Conservation (phyloP, 2,113 vertebrate genomes). For the Archocentrus centrarchus region DNA sequence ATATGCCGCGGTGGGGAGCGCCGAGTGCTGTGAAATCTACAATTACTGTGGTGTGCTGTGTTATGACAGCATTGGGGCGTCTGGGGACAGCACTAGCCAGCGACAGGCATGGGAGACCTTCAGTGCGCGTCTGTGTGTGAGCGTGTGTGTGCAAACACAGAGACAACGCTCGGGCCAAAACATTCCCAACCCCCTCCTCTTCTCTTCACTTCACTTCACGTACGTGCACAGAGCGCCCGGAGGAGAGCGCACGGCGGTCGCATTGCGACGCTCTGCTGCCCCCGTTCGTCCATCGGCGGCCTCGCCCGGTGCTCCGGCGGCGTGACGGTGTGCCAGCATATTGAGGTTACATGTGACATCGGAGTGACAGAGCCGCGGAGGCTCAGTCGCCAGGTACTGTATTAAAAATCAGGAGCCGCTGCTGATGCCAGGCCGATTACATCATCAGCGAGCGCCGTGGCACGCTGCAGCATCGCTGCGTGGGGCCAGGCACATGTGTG, state of each 20-base stretch:
- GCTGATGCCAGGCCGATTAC: conserved; percentile 9
- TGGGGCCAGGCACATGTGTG: neutral
- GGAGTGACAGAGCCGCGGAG: conserved; percentile 21
- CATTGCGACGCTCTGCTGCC: conserved; percentile 61
- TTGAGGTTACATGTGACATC: conserved; percentile 35
- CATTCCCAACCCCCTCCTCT: conserved; percentile 34
- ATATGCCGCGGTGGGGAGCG: conserved; percentile 46
- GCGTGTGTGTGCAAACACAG: conserved; percentile 73
- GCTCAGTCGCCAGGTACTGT: conserved; percentile 38
- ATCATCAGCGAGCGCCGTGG: conserved; percentile 6
- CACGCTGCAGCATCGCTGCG: accelerated
- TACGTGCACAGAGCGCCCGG: neutral
- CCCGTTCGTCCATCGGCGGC: conserved; percentile 24
- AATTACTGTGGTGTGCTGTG: conserved; percentile 79
- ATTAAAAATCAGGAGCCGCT: neutral
- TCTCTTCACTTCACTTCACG: neutral
- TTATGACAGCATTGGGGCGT: conserved; percentile 79
- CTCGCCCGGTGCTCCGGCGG: neutral
- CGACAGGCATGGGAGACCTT: conserved; percentile 61
- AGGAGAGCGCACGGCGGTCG: neutral
- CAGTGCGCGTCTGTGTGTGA: conserved; percentile 31
- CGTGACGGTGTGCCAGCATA: neutral
- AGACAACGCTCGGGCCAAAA: conserved; percentile 59
- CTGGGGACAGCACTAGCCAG: conserved; percentile 70
- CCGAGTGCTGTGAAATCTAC: conserved; percentile 79